Percentiles rank a stretch among this genome's conserved stretches.
Evolutionary conservation across 2,888 invertebrate genomes (phyloP).

Genomic region (Dasypolia templi): DNA sequence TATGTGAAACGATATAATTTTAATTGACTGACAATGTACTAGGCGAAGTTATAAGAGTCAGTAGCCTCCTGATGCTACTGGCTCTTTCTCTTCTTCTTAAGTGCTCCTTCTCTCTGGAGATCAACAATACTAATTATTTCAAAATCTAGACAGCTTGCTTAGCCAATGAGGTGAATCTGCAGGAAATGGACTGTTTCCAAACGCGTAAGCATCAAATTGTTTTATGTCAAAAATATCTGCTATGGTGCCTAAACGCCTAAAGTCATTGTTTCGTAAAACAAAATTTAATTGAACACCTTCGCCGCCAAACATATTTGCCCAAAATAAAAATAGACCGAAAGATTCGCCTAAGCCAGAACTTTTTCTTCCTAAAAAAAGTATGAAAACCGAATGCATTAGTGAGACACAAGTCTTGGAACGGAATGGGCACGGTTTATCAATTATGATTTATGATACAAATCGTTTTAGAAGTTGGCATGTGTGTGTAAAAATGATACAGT

Average conservation of each 20-base stretch:
- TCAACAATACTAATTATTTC: neutral
- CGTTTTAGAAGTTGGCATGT: neutral
- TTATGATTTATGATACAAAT: neutral
- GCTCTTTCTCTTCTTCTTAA: too few species aligned
- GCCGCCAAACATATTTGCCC: neutral
- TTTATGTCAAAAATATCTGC: neutral
- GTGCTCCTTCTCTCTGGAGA: too few species aligned
- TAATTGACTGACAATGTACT: neutral
- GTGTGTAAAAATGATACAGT: neutral
- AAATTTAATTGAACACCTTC: neutral
- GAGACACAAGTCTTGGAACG: neutral
- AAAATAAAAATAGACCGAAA: neutral
- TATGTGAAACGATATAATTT: neutral
- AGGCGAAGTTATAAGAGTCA: neutral
- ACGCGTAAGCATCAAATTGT: neutral
- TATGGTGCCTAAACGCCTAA: neutral
- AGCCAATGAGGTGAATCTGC: neutral
- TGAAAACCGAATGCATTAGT: too few species aligned
- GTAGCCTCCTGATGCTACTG: too few species aligned
- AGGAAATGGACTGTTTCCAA: neutral
- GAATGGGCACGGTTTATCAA: neutral
- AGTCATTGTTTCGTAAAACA: neutral
- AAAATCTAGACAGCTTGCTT: too few species aligned
- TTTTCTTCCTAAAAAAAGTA: too few species aligned
- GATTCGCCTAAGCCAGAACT: too few species aligned